A percentile compares a stretch with the other conserved stretches of the same genome.
These are phyloP conservation scores for Crotalus viridis DNA, from an alignment of 2,113 vertebrate genomes.

Conservation along the genomic window DNA sequence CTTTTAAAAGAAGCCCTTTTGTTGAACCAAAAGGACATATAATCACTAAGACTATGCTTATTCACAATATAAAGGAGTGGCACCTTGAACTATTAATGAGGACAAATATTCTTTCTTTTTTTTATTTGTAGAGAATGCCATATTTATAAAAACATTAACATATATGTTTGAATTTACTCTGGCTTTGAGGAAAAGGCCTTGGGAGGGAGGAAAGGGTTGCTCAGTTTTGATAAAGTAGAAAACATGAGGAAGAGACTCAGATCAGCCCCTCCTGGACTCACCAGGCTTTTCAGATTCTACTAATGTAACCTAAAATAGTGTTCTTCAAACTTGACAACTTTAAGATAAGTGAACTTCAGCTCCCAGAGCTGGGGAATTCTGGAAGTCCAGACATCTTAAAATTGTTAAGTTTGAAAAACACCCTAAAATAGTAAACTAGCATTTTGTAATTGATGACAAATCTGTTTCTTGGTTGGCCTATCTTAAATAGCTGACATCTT, in stretches of 20 bases:
- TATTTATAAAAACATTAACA: background rate
- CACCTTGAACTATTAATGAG: background rate
- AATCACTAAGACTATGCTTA: background rate
- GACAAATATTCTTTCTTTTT: background rate
- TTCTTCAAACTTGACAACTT: background rate
- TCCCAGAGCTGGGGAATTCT: background rate
- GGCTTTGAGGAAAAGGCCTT: background rate
- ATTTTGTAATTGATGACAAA: background rate
- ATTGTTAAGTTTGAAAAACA: background rate
- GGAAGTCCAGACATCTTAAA: background rate
- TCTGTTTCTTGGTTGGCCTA: background rate
- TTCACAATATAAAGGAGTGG: background rate
- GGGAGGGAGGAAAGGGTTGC: background rate
- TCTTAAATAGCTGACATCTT: slow-evolving; percentile 10
- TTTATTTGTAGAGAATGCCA: background rate
- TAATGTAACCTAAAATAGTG: background rate
- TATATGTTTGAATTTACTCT: background rate
- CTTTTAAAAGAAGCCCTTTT: background rate
- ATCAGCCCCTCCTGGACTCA: background rate
- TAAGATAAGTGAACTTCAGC: background rate
- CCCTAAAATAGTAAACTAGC: background rate
- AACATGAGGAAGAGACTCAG: background rate
- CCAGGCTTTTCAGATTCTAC: background rate
- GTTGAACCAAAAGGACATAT: background rate
- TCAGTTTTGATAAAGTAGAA: background rate